Conservation (phyloP, 2,797 vertebrate species). For the Falco rusticolus region DNA sequence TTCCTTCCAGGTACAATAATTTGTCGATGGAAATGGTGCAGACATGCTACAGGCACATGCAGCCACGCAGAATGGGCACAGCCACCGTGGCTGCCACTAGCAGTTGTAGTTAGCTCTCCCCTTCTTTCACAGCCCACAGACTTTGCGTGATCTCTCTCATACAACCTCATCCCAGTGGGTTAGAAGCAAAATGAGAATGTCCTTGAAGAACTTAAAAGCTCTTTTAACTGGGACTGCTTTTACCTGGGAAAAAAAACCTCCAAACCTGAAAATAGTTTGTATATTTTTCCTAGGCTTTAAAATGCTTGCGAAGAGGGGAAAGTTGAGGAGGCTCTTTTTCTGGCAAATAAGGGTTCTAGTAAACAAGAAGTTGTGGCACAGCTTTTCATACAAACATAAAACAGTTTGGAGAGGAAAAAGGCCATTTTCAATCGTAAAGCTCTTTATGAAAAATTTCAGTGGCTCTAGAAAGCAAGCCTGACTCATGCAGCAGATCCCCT, state of each 20-base stretch:
- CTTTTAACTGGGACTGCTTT: neutral
- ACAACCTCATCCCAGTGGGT: neutral
- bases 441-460: neutral
- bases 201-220: neutral
- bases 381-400: neutral
- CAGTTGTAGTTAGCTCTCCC: neutral
- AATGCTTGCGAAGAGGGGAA: neutral
- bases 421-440: neutral
- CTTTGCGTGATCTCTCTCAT: neutral
- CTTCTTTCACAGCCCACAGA: neutral
- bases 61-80: neutral
- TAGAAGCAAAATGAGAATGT: neutral
- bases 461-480: neutral
- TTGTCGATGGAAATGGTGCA: neutral
- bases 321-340: neutral
- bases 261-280: neutral
- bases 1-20: neutral
- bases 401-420: neutral
- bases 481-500: neutral
- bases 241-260: neutral
- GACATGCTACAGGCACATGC: neutral
- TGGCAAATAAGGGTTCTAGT: neutral
- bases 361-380: neutral
- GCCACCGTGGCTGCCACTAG: neutral
- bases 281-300: neutral